Base-by-base conservation (phyloP, 2,888 invertebrate species). In the Callinectes sapidus region DNA sequence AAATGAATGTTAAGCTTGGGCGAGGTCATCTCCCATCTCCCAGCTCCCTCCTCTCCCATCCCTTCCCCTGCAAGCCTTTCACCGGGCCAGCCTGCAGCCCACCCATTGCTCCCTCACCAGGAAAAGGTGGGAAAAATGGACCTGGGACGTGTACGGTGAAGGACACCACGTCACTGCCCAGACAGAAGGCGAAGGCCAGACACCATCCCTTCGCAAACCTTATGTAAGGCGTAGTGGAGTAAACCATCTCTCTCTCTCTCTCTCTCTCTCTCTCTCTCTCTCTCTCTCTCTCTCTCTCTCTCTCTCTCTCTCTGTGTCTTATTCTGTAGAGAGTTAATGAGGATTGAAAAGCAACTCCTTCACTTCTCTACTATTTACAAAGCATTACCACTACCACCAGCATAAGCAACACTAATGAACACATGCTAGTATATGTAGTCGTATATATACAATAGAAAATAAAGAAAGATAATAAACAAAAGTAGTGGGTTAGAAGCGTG, bases 221-320 rank as follows among this genome's bases (percentile, higher is more conserved):
- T 77, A 28, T 13, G 13, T 77, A 77, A 77, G 28, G 28, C n/a
- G n/a, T n/a, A 3, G 71, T 77, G 71, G 71, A 5, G 6, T 32
- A 39, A 6, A 77, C n/a, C 6, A 0, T n/a, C 77, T 77, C 77
- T 77, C 77, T 77, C 77, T 77, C 77, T 77, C 77, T 77, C 77
- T 77, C 77, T 77, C 18, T 77, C 77, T 77, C 77, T 77, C 77
- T 77, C 77, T 77, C 77, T 77, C 77, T 77, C 77, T 77, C 77
- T 77, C 77, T 77, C 77, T 77, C 77, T 77, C 77, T 77, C 77
- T 77, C 77, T 77, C 77, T 77, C 77, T 77, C 77, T 77, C 77
- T 77, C 77, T 77, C 77, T 77, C 77, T 77, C 77, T 77, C 77
- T 77, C 77, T 77, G 14, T 77, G 14, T 77, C 77, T 18, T 18